Conservation (phyloP, 1,140 invertebrate species). For the Bradysia coprophila region DNA sequence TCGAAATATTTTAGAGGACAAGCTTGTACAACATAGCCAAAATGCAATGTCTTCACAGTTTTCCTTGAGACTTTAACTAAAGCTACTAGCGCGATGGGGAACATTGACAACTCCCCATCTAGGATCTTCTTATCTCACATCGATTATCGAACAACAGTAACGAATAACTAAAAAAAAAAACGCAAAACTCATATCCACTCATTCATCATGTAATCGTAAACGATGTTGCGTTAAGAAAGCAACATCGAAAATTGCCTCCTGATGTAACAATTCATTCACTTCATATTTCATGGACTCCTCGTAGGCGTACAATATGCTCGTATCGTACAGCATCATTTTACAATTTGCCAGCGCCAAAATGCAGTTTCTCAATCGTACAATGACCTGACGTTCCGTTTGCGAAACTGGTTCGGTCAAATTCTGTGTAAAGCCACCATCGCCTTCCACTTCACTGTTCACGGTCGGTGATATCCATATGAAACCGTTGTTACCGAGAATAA, state of each 20-base stretch:
- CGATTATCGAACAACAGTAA: too few species aligned
- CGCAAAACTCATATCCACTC: too few species aligned
- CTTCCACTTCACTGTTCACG: conserved; percentile 36
- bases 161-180: too few species aligned
- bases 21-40: too few species aligned
- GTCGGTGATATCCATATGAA: conserved; percentile 86
- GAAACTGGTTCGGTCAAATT: conserved; percentile 56
- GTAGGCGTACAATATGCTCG: conserved; percentile 78
- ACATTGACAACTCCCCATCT: too few species aligned
- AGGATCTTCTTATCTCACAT: too few species aligned
- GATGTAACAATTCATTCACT: conserved; percentile 57
- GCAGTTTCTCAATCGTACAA: conserved; percentile 77
- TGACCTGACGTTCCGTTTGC: conserved; percentile 54
- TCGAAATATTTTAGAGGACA: too few species aligned
- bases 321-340: conserved; percentile 82
- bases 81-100: too few species aligned
- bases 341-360: conserved; percentile 66
- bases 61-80: too few species aligned
- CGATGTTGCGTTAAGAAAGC: conserved; percentile 46
- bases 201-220: conserved; percentile 21
- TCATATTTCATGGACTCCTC: conserved; percentile 74
- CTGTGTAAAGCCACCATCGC: conserved; percentile 60
- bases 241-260: conserved; percentile 66
- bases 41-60: too few species aligned
- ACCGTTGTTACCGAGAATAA: conserved; percentile 94